Base-by-base conservation (phyloP, 2,888 invertebrate species). In the Drosophila ezoana region DNA sequence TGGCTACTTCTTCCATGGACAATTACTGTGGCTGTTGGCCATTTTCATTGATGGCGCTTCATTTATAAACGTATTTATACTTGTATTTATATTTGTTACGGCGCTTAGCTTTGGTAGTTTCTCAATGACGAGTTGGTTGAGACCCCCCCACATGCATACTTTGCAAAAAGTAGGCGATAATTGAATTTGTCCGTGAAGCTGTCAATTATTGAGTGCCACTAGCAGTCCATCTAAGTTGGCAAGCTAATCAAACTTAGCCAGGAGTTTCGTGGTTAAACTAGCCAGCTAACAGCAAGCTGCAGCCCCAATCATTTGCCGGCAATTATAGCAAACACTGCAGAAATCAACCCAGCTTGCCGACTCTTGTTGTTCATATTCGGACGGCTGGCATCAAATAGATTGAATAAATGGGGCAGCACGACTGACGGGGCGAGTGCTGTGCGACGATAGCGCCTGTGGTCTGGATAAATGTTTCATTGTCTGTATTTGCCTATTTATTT, bases 401-500 rank as follows among this genome's bases (percentile, higher is more conserved):
- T 82, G 77, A 75, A 81, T 87, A 77, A 77, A 73, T 71, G 65
- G 69, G 54, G 52, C 37, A 49, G 40, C 35, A 44, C 33, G 37
- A 35, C 8, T 43, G 20, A 23, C 14, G 47, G 2, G 23, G 1
- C n/a, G 32, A 48, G 40, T 53, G 32, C 53, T 53, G n/a, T 11
- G 14, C 3, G 37, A 23, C 33, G 35, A 14, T 47, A 53, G 35
- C 11, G 63, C 62, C 57, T 69, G 63, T 45, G 61, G 81, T 49
- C 62, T 45, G 62, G 37, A 68, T 66, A 53, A 65, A 56, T 79
- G 81, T 79, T 77, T 69, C 66, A 71, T 81, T 82, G 76, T 76
- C 83, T 72, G 81, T 83, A 57, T 80, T 76, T 86, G 67, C 71
- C 74, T 69, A 82, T 88, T 83, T 86, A 75, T 70, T 74, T 73